phyloP scores from a whole-genome alignment of 2,113 vertebrate species.

The Hemicordylus capensis region DNA sequence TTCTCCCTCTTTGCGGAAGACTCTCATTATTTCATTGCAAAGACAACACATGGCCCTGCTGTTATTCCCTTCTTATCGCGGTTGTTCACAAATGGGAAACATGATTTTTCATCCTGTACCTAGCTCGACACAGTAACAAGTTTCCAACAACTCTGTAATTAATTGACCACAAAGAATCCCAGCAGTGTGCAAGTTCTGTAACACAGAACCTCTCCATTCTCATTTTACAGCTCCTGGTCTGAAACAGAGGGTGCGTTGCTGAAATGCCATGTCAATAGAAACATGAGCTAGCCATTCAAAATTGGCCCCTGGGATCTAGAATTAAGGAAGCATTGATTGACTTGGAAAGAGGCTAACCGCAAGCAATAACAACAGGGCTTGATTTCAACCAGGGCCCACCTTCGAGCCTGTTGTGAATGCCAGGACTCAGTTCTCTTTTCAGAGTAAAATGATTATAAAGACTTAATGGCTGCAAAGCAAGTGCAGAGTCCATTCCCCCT shows the following conservation, averaged over 20 bases:
- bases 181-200: not conserved
- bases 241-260: accelerated
- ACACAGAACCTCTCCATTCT: not conserved
- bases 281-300: not conserved
- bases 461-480: not conserved
- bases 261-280: not conserved
- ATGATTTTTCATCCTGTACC: not conserved
- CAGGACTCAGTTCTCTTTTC: not conserved
- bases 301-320: not conserved
- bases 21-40: not conserved
- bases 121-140: accelerated
- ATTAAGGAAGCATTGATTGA: not conserved
- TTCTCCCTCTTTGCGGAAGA: not conserved
- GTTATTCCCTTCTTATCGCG: accelerated
- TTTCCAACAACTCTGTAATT: slow-evolving; percentile 5
- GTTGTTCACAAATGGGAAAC: slow-evolving; percentile 21
- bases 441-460: not conserved
- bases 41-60: not conserved
- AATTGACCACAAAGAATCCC: not conserved
- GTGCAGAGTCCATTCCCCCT: not conserved
- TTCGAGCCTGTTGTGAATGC: not conserved
- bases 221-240: not conserved
- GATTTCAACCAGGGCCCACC: not conserved
- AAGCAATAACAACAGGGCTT: not conserved
- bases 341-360: not conserved